Evolutionary conservation across 30 jellyfish, hydroid and myxozoan species (phyloP), one percentile per base, ranked within the genome.

Genomic region (Aurelia aurita): DNA sequence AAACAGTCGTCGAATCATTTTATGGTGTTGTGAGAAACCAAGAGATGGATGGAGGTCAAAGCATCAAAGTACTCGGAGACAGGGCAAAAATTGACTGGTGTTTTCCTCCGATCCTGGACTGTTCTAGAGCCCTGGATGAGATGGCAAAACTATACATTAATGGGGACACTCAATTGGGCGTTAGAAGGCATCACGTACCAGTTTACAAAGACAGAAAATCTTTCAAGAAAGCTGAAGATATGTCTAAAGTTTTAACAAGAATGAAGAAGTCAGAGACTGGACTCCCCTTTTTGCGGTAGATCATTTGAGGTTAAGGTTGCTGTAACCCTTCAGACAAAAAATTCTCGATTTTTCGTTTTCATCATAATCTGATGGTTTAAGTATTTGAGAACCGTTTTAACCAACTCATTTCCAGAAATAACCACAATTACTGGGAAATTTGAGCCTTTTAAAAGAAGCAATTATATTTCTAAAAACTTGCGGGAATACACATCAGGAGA

Each of bases 11-110:
- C 46, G 86, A 81, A 47, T 51, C 76, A 46, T 79, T 67, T 58
- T 81, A 81, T 49, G 62, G 91, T 19, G 86, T 64, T 23, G 85
- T 65, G 23, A 39, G 73, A 28, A 51, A 51, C 76, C 91, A 81
- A 67, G 91, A 81, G 39, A 81, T 81, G 87, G 87, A 75, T 75
- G 87, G 87, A 47, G 77, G 87, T 59, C 87, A n/a, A n/a, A n/a
- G n/a, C n/a, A n/a, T n/a, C n/a, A n/a, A 47, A 19, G 83, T 20
- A 20, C 58, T 47, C 14, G 64, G 3, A 53, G 64, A 53, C 25
- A 53, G 64, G 6, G 64, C 64, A 53, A 53, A 53, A 8, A 20
- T 16, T 8, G 25, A 53, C 64, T 53, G 64, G 64, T 53, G 64
- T 20, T 53, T 53, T 53, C 64, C 64, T 14, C 20, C 64, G 34